These are phyloP conservation scores for Tangara arthus DNA, from an alignment of 2,797 vertebrate species.

Conservation along the genomic window DNA sequence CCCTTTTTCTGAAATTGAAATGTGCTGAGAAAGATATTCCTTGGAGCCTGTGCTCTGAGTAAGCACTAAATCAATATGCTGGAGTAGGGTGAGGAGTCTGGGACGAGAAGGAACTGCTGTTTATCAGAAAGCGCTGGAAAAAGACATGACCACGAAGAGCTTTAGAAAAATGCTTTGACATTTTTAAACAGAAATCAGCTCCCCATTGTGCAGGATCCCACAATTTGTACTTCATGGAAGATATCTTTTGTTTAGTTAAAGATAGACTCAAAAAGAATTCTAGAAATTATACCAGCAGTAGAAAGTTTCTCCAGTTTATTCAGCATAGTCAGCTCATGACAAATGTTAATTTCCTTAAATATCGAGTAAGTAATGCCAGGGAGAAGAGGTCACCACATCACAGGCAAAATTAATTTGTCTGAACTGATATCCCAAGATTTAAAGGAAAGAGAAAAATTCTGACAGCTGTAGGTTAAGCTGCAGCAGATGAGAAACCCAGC, in stretches of 20 bases:
- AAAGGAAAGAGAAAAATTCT: neutral
- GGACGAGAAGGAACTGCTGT: neutral
- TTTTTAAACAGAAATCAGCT: neutral
- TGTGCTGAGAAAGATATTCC: neutral
- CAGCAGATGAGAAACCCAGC: slow-evolving; percentile 30
- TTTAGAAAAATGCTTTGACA: neutral
- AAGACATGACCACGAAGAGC: neutral
- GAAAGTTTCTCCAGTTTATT: slow-evolving; percentile 3
- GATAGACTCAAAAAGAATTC: neutral
- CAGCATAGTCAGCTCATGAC: neutral
- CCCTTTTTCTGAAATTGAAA: neutral
- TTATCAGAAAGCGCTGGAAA: neutral
- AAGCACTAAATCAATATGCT: neutral
- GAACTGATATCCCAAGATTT: neutral
- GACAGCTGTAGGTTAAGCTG: neutral
- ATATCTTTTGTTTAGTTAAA: neutral
- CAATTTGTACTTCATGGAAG: neutral
- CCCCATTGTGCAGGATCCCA: neutral
- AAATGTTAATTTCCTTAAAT: neutral
- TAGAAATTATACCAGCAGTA: neutral
- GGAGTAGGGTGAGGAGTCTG: neutral
- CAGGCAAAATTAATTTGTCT: slow-evolving; percentile 19
- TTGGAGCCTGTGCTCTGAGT: neutral
- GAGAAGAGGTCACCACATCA: neutral
- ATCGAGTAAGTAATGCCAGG: neutral